Conservation (phyloP, 2,797 vertebrate genomes). For the Somateria mollissima region DNA sequence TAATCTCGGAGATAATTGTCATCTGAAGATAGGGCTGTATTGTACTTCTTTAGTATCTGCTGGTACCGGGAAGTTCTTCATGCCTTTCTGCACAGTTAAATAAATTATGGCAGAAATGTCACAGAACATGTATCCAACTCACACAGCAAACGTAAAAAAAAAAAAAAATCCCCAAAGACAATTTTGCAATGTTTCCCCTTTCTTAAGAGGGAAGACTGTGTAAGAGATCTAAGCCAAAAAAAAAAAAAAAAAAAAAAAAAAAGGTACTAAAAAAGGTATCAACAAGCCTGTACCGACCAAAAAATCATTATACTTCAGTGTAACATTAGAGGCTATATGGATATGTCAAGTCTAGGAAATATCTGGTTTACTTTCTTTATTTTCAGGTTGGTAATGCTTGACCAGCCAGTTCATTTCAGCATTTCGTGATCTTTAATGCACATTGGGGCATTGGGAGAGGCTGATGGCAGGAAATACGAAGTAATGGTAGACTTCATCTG, state of each 20-base stretch:
- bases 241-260: neutral
- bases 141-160: neutral
- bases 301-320: neutral
- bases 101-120: neutral
- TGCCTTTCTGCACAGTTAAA: neutral
- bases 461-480: neutral
- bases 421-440: neutral
- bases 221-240: neutral
- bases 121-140: neutral
- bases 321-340: neutral
- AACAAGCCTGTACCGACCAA: rapidly evolving
- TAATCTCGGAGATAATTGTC: neutral
- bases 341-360: neutral
- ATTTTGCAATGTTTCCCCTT: neutral
- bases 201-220: neutral
- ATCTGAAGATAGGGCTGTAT: neutral
- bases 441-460: neutral
- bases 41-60: neutral
- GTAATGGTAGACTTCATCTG: neutral
- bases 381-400: neutral
- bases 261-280: neutral
- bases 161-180: neutral
- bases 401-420: neutral
- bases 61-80: neutral
- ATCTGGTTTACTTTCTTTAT: neutral